A percentile compares a stretch with the other conserved stretches of the same genome.
These are phyloP conservation scores for Lapara coniferarum DNA, from an alignment of 2,888 invertebrate species.

Conservation along the genomic window DNA sequence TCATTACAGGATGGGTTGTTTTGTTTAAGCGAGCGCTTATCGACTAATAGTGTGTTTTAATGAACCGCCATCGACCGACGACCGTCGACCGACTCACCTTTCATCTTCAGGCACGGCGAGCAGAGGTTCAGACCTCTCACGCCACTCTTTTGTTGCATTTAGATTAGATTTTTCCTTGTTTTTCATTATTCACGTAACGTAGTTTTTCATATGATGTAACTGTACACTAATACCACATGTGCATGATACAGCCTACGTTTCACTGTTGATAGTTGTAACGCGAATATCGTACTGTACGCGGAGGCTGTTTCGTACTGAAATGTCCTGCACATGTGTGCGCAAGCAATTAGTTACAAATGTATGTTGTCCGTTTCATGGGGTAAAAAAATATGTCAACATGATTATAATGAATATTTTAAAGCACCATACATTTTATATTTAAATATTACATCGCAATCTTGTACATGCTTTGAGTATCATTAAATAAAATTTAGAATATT, in stretches of 20 bases:
- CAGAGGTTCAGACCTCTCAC: constrained; percentile 71
- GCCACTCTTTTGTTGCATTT: constrained; percentile 65
- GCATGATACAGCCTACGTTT: constrained; percentile 12
- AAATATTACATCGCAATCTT: background rate
- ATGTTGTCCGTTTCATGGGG: background rate
- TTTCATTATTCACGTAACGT: constrained; percentile 46
- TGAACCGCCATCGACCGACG: constrained; percentile 58
- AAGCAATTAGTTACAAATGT: constrained; percentile 57
- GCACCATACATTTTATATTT: background rate
- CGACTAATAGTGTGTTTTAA: constrained; percentile 72
- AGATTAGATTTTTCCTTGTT: constrained; percentile 76
- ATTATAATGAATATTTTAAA: background rate
- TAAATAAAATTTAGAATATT: background rate
- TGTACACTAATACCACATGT: background rate
- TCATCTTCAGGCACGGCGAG: constrained; percentile 79
- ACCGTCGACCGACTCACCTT: constrained; percentile 71
- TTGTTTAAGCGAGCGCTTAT: constrained; percentile 64
- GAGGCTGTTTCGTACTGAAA: constrained; percentile 41
- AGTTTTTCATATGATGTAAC: background rate
- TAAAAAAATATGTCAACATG: background rate
- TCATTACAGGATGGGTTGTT: constrained; percentile 51
- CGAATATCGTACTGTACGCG: constrained; percentile 55
- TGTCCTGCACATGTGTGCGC: constrained; percentile 50
- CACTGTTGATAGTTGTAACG: constrained; percentile 48
- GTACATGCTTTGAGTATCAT: background rate